Conservation (phyloP, 2,113 vertebrate genomes). For the Meriones unguiculatus region DNA sequence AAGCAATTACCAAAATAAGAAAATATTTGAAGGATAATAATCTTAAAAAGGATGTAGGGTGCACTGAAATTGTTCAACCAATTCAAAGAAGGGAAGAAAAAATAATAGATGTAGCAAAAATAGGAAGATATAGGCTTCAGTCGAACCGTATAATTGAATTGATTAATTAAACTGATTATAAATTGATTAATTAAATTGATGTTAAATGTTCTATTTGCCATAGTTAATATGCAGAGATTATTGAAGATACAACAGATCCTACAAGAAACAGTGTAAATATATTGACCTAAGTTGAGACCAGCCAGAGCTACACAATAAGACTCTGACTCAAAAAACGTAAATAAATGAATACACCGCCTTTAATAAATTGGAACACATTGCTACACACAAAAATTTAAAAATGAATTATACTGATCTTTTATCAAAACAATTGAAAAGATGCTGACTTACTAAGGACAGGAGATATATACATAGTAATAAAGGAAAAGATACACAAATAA, state of each 20-base stretch:
- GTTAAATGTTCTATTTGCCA: not conserved
- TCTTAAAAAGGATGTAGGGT: not conserved
- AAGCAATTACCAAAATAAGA: conserved; percentile 40
- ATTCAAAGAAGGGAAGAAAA: conserved; percentile 23
- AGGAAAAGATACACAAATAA: conserved; percentile 9
- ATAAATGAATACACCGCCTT: not conserved
- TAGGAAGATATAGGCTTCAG: not conserved
- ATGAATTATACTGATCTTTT: not conserved
- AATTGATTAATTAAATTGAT: conserved; percentile 15
- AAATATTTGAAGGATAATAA: conserved; percentile 20
- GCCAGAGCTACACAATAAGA: not conserved
- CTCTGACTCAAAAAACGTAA: not conserved
- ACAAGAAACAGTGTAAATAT: not conserved
- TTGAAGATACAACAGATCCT: not conserved
- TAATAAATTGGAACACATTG: conserved; percentile 41
- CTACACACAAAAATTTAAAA: conserved; percentile 38
- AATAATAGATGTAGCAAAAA: conserved; percentile 11
- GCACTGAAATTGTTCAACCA: conserved; percentile 32
- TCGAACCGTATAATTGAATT: not conserved
- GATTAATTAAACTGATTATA: conserved; percentile 19
- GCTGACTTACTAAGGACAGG: not conserved
- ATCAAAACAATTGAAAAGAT: conserved; percentile 25
- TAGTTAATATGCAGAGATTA: conserved; percentile 34
- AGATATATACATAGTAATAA: conserved; percentile 26
- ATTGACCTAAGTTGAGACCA: not conserved